Conservation (phyloP, 2,888 invertebrate genomes). For the Papilio elwesi region DNA sequence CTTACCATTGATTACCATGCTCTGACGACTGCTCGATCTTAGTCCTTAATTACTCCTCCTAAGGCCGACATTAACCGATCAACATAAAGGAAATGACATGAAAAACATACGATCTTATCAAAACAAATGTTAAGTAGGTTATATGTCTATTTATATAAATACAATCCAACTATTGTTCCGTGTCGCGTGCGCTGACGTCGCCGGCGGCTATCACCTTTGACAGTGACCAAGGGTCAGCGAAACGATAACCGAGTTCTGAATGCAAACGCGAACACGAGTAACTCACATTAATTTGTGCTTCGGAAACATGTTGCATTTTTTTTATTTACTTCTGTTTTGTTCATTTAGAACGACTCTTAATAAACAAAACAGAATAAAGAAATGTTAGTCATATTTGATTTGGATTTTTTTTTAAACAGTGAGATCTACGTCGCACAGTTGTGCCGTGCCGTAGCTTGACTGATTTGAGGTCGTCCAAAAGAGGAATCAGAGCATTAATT, state of each 20-base stretch:
- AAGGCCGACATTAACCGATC: neutral
- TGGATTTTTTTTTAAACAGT: too few species aligned
- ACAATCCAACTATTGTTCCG: conserved; percentile 43
- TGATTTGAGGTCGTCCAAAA: too few species aligned
- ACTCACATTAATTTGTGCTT: neutral
- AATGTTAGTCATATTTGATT: neutral
- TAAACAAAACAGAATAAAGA: neutral
- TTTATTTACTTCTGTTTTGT: too few species aligned
- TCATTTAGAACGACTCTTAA: too few species aligned
- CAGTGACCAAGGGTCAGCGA: conserved; percentile 62
- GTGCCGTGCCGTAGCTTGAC: too few species aligned
- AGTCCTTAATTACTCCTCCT: conserved; percentile 8
- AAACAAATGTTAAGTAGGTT: conserved; percentile 19
- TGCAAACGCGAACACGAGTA: conserved; percentile 42
- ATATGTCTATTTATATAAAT: neutral
- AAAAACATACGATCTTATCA: conserved; percentile 1
- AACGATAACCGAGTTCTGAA: conserved; percentile 67
- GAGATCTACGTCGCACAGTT: too few species aligned
- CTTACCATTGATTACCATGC: conserved; percentile 41
- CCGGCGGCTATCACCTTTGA: conserved; percentile 46
- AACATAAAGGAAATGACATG: neutral
- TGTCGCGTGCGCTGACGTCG: conserved; percentile 48
- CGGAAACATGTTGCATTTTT: neutral
- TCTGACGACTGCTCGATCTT: conserved; percentile 24
- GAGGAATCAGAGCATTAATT: too few species aligned